phyloP scores from a whole-genome alignment of 2,113 vertebrate genomes.

The Argyrosomus japonicus region DNA sequence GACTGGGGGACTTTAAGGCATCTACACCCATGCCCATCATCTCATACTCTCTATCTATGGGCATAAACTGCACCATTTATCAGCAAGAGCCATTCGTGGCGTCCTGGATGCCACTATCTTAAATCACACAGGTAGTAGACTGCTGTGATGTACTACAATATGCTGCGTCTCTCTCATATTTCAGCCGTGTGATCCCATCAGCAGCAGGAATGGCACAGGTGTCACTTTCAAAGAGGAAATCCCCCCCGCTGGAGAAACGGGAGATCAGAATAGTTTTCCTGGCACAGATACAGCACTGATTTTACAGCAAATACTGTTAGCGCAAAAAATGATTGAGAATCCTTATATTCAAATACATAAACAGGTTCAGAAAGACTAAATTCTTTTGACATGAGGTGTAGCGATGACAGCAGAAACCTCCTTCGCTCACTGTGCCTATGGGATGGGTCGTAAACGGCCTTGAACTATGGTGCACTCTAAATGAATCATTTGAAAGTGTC shows the following conservation, averaged over 20 bases:
- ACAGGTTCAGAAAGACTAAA: not conserved
- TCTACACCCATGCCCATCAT: constrained; percentile 12
- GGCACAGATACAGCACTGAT: constrained; percentile 15
- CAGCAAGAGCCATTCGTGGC: constrained; percentile 12
- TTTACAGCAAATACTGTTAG: constrained; percentile 12
- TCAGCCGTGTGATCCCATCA: constrained; percentile 52
- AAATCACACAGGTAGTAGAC: constrained; percentile 45
- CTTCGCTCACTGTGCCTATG: constrained; percentile 14
- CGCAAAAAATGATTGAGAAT: constrained; percentile 20
- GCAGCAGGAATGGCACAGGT: constrained; percentile 38
- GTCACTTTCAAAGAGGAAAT: constrained; percentile 55
- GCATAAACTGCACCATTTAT: constrained; percentile 37
- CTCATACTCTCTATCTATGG: constrained; percentile 46
- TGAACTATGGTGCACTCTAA: constrained; percentile 20
- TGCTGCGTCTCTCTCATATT: constrained; percentile 33
- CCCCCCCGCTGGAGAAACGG: constrained; percentile 31
- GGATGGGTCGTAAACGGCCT: constrained; percentile 1
- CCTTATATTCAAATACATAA: constrained; percentile 7
- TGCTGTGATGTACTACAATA: constrained; percentile 34
- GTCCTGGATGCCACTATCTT: constrained; percentile 10
- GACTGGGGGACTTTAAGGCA: not conserved
- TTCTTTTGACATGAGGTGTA: not conserved
- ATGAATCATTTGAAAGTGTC: constrained; percentile 18
- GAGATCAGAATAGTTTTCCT: constrained; percentile 26
- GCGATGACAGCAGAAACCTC: constrained; percentile 6